Conservation (phyloP, 2,888 invertebrate species). For the Chironomus tentans region DNA sequence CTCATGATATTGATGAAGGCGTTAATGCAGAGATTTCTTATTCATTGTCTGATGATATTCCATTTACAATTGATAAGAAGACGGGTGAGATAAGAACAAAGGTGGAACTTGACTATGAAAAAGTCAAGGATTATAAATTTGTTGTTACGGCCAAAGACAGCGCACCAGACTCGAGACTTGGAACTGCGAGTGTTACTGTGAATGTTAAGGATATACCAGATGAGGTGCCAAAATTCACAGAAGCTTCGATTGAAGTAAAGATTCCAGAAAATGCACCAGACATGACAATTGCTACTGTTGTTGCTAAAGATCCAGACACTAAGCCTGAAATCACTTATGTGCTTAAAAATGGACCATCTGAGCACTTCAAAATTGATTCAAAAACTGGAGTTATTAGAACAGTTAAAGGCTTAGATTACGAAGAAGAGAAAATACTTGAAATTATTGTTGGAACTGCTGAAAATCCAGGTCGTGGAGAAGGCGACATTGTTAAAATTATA, state of each 20-base stretch:
- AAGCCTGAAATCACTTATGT: constrained; percentile 72
- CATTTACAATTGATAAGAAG: constrained; percentile 67
- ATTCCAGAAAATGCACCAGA: constrained; percentile 82
- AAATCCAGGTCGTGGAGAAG: constrained; percentile 58
- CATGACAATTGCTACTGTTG: constrained; percentile 66
- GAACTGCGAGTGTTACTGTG: constrained; percentile 79
- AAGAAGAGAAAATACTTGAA: constrained; percentile 61
- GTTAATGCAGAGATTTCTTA: constrained; percentile 74
- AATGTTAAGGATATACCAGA: constrained; percentile 71
- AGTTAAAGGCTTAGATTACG: constrained; percentile 65
- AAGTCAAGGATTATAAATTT: constrained; percentile 60
- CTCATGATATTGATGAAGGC: constrained; percentile 77
- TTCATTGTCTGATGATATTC: constrained; percentile 66
- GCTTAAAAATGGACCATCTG: constrained; percentile 70
- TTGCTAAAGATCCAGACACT: constrained; percentile 79
- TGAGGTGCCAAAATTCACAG: constrained; percentile 69
- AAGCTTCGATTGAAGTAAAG: constrained; percentile 61
- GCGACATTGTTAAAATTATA: constrained; percentile 62
- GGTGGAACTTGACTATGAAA: constrained; percentile 70
- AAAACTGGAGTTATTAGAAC: constrained; percentile 72
- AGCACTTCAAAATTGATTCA: constrained; percentile 74
- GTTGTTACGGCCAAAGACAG: constrained; percentile 85
- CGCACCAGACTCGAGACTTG: constrained; percentile 72
- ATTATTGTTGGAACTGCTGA: constrained; percentile 75
- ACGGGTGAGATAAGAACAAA: constrained; percentile 72